Evolutionary conservation across 2,888 invertebrate genomes (phyloP), one percentile per base, ranked within the genome.

Genomic region (Oscheius sp.): DNA sequence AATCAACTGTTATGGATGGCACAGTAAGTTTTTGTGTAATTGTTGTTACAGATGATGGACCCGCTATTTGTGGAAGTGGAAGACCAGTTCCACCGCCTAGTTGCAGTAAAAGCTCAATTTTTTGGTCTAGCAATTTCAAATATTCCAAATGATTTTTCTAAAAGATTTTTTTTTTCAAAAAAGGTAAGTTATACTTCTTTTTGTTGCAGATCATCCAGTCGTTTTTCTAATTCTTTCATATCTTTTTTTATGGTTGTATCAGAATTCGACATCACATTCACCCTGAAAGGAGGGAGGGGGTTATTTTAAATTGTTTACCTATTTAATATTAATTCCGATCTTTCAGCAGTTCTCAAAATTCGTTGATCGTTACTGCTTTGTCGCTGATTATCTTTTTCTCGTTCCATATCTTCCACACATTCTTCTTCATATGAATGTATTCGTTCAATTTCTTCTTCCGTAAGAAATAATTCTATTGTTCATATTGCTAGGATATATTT

Each of bases 381-480:
- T 65, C 86, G 84, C 59, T 74, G 67, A 56, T 71, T 72, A 36
- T 95, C 95, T 89, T 92, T 94, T 87, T 95, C 94, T 78, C 93
- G 91, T 80, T 88, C 87, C 87, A 94, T 94, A 30, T 95, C 95
- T 88, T 97, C 96, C 54, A 97, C 94, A 87, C 96, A 95, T 85
- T 97, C 96, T 87, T 97, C 96, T 86, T 97, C 96, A 87, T 96
- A 97, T 86, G 97, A 95, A 86, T 95, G 94, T 62, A 96, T 88
- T 64, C 94, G 90, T 86, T 95, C 95, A 89, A 94, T 90, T 86
- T 95, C 95, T 82, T 94, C 94, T 71, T 92, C 92, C 83, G 94
- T 93, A 85, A 97, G 90, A 87, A 96, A 96, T 66, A 97, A 89
- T 87, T 97, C 89, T 89, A 87, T 92, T 92, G 83, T 94, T 93